Base-by-base conservation (phyloP, 35 echinoderm and acorn worm genomes). In the Amphiura filiformis region DNA sequence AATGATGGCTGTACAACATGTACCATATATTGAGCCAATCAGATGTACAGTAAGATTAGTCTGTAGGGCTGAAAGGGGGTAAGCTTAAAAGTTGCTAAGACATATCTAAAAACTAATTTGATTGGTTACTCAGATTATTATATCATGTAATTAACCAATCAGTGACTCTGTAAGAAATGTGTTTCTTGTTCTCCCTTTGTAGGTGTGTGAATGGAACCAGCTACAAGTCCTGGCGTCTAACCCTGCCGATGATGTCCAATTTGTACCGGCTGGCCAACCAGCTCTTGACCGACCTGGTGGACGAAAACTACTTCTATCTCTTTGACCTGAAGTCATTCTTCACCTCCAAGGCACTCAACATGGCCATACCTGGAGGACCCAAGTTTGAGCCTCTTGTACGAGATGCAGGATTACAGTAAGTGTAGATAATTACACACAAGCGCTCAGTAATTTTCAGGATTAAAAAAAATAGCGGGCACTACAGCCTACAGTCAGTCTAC, bases 241-340 rank as follows among this genome's bases (percentile, higher is more conserved):
- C 89, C 36, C 49, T 98, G 18, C 96, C 96, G 0, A 93, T 98
- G 78, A 94, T 98, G 92, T 98, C 96, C 0, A 94, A 92, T 20
- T 85, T 98, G 13, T 98, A 94, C 80, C 93, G 93, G 40, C 87
- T 94, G 28, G 96, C 92, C 82, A 92, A 94, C 56, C 92, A 97
- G 76, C 95, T 97, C 0, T 40, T 97, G 39, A 94, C 96, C 26
- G 92, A 98, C 38, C 83, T 94, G 3, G 89, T 94, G 0, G 96
- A 99, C 78, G 90, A 90, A 23, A 99, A 99, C 87, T 99, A 99
- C 81, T 99, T 95, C 90, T 99, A 99, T 76, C 87, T 99, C 0
- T 99, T 99, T 88, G 96, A 99, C 82, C 89, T 99, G 37, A 99
- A 99, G 87, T 99, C 96, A 0, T 99, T 99, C 93, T 99, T 99